Evolutionary conservation across 2,113 vertebrate species (phyloP), one percentile per base, ranked within the genome.

Genomic region (Mola mola): DNA sequence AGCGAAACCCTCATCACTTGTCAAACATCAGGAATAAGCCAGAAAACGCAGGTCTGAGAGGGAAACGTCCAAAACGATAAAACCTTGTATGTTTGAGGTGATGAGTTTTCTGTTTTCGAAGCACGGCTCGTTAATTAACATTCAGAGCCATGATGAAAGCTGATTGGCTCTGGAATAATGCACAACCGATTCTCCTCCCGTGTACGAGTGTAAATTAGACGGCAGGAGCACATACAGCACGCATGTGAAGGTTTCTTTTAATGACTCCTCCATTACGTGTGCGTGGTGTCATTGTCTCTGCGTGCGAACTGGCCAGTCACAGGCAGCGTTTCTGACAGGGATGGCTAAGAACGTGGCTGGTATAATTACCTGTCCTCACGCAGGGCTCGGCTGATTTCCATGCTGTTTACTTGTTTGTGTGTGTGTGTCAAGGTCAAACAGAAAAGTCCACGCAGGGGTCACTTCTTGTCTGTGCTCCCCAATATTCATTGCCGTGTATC

Each of bases 11-110:
- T 78, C 75, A 71, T 81, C 73, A 77, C 68, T 75, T 78, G 66
- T 83, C 80, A 85, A 82, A 87, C 80, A 83, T 72, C 68, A 64
- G 72, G 64, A 66, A 49, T 12, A 37, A 66, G 71, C 66, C 67
- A 75, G 74, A 75, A 82, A 82, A 75, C 56, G 49, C 58, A 49
- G 60, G 29, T 72, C 62, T 50, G 21, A 66, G 51, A 51, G 72
- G 57, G 75, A 81, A 76, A 78, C 76, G 51, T 82, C 81, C 69
- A 64, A 85, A 77, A 57, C 31, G 71, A 82, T 84, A 81, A 82
- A 79, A 63, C 46, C 56, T 66, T 57, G 68, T 79, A 78, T 34
- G 79, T 70, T 47, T 55, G 67, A 70, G 75, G 66, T 77, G 75
- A 79, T 78, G 0, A 77, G 53, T 72, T 77, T 66, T 58, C 29